A percentile compares a stretch with the other conserved stretches of the same genome.
phyloP scores from a whole-genome alignment of 2,113 vertebrate genomes.

The Zingel zingel region DNA sequence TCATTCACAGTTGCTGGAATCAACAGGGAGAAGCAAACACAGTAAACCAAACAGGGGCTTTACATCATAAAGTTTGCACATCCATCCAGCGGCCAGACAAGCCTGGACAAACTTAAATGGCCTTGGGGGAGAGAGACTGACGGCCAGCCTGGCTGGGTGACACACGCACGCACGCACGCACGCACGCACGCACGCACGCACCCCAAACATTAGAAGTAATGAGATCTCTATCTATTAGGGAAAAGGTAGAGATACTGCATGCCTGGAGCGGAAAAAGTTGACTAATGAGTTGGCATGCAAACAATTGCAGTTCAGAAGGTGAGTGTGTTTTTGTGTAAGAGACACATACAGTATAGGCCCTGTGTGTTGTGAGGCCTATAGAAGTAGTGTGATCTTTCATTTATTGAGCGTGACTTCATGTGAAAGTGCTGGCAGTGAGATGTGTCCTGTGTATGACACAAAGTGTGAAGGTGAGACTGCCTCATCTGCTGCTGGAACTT shows the following conservation, averaged over 20 bases:
- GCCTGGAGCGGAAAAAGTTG: slow-evolving; percentile 47
- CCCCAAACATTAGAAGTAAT: slow-evolving; percentile 46
- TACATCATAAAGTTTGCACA: slow-evolving; percentile 51
- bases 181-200: slow-evolving; percentile 27
- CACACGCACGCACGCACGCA: slow-evolving; percentile 25
- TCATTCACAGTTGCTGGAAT: slow-evolving; percentile 70
- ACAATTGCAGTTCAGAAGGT: slow-evolving; percentile 55
- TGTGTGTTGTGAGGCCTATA: neutral
- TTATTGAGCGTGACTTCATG: slow-evolving; percentile 47
- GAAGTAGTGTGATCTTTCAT: slow-evolving; percentile 39
- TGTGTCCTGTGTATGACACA: slow-evolving; percentile 34
- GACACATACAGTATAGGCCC: neutral
- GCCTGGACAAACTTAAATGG: slow-evolving; percentile 62
- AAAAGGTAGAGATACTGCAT: slow-evolving; percentile 28
- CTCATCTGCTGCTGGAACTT: slow-evolving; percentile 36
- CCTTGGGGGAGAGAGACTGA: slow-evolving; percentile 56
- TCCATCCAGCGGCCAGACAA: slow-evolving; percentile 62
- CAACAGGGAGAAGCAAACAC: slow-evolving; percentile 40
- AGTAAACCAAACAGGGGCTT: slow-evolving; percentile 60
- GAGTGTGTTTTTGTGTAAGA: slow-evolving; percentile 23
- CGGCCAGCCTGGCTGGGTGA: slow-evolving; percentile 48
- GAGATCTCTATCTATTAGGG: slow-evolving; percentile 64
- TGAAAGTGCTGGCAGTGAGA: slow-evolving; percentile 34
- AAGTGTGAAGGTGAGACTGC: slow-evolving; percentile 60
- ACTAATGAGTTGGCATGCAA: slow-evolving; percentile 72